These are phyloP conservation scores for Stercorarius parasiticus DNA, from an alignment of 2,113 vertebrate genomes.

Conservation along the genomic window DNA sequence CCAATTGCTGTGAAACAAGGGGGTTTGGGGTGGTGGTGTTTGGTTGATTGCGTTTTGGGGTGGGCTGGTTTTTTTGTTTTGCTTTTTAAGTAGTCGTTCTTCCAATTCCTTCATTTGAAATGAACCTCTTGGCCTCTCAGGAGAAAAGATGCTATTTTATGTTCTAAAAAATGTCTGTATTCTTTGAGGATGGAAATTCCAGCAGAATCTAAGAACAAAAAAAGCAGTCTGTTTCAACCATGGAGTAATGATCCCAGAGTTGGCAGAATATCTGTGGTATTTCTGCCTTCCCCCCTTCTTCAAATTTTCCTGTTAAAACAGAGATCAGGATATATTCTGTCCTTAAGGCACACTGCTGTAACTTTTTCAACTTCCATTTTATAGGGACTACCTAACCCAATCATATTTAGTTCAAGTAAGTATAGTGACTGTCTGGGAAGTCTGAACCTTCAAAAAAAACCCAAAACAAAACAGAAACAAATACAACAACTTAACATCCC, in stretches of 20 bases:
- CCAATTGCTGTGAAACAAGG: not conserved
- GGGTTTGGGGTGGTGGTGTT: rapidly evolving
- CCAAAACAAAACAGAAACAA: not conserved
- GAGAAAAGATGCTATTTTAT: not conserved
- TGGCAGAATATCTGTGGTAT: not conserved
- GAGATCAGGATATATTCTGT: not conserved
- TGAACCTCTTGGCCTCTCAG: not conserved
- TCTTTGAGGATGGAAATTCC: not conserved
- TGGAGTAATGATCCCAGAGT: not conserved
- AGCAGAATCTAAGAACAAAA: not conserved
- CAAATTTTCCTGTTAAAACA: not conserved
- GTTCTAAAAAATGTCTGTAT: not conserved
- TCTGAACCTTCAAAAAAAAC: not conserved
- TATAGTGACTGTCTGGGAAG: not conserved
- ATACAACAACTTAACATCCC: not conserved
- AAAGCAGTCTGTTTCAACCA: not conserved
- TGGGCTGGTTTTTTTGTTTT: not conserved
- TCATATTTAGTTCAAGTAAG: not conserved
- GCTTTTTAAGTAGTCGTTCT: not conserved
- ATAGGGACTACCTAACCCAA: not conserved
- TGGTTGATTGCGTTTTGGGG: not conserved
- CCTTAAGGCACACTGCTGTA: not conserved
- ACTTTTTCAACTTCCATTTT: not conserved
- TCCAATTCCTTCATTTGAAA: not conserved
- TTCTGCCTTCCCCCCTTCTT: not conserved